phyloP scores from a whole-genome alignment of 2,113 vertebrate species.

The Manacus vitellinus region DNA sequence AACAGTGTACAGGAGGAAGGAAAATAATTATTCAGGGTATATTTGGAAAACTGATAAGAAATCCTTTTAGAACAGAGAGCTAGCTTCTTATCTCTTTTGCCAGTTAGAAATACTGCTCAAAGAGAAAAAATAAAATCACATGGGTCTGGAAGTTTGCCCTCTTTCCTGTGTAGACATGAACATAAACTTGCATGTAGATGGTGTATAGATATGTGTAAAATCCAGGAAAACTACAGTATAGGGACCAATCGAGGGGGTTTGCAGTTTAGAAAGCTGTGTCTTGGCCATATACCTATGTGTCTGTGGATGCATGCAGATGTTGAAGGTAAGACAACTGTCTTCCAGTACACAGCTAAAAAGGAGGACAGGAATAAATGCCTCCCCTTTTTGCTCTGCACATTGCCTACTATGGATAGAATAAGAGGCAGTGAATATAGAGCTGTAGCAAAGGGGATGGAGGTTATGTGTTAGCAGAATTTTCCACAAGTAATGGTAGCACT shows the following conservation, averaged over 20 bases:
- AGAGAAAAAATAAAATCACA: not conserved
- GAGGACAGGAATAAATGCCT: not conserved
- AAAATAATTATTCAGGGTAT: constrained; percentile 3
- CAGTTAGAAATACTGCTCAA: not conserved
- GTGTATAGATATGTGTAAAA: not conserved
- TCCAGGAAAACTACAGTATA: not conserved
- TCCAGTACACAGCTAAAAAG: not conserved
- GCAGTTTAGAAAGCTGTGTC: not conserved
- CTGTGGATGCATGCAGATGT: not conserved
- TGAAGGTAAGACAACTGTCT: not conserved
- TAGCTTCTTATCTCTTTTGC: not conserved
- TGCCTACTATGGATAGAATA: not conserved
- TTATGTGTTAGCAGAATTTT: not conserved
- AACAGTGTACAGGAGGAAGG: not conserved
- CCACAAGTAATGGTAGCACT: not conserved
- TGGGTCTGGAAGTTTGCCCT: not conserved
- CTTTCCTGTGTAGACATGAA: not conserved
- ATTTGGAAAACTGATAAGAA: constrained; percentile 42
- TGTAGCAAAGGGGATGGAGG: not conserved
- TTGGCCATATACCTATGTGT: rapidly evolving
- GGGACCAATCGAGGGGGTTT: not conserved
- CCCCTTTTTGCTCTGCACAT: not conserved
- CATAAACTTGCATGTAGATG: not conserved
- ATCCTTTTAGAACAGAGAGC: not conserved
- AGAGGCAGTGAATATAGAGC: not conserved